Percentiles rank a stretch among this genome's conserved stretches.
Conservation (phyloP, 1,140 invertebrate genomes). For the Proales similis region DNA sequence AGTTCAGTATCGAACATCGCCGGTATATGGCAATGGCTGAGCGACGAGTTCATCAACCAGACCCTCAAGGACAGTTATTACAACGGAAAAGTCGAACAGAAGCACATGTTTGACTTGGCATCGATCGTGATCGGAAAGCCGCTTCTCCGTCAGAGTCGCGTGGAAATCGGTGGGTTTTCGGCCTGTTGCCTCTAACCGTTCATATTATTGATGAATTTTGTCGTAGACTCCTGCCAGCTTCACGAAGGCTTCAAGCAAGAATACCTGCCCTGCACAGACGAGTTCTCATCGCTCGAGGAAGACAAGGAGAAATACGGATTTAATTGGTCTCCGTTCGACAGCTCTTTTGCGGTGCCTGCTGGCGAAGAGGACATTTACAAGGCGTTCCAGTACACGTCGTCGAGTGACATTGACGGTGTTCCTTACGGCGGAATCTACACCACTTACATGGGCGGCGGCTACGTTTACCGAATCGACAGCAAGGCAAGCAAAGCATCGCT, state of each 20-base stretch:
- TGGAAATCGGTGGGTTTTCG: too few species aligned
- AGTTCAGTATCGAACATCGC: not conserved
- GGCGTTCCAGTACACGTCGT: not conserved
- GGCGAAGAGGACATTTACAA: too few species aligned
- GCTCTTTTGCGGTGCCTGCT: not conserved
- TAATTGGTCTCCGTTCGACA: conserved; percentile 4
- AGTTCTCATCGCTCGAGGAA: conserved; percentile 24
- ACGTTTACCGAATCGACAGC: conserved; percentile 55
- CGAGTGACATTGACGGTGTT: conserved; percentile 50
- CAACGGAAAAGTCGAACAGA: too few species aligned
- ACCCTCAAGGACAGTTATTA: too few species aligned
- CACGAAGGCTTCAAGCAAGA: not conserved
- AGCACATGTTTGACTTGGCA: too few species aligned
- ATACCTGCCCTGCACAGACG: not conserved
- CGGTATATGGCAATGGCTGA: too few species aligned
- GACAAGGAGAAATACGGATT: conserved; percentile 20
- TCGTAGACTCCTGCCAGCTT: not conserved
- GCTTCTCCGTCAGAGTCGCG: too few species aligned
- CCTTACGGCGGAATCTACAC: conserved; percentile 54
- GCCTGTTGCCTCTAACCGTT: too few species aligned
- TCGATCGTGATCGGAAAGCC: too few species aligned
- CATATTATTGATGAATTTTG: too few species aligned
- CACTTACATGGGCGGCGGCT: conserved; percentile 58
- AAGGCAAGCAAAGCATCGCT: too few species aligned
- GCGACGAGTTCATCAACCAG: too few species aligned